Evolutionary conservation across 2,888 invertebrate genomes (phyloP).

Genomic region (Acleris sparsana): DNA sequence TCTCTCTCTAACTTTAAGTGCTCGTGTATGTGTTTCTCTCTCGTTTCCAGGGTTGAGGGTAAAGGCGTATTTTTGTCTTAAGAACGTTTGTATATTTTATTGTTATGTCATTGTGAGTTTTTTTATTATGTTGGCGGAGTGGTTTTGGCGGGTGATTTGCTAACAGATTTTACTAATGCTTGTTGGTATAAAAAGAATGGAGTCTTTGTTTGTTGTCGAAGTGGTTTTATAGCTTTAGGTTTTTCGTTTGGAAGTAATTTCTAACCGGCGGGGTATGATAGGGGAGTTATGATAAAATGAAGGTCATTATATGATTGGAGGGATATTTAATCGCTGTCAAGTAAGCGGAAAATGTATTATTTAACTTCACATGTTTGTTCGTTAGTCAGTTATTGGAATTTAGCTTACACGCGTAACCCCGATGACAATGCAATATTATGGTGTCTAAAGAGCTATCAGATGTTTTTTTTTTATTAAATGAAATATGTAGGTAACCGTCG

Average conservation of each 20-base stretch:
- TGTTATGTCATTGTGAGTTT: constrained; percentile 43
- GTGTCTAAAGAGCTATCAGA: too few species aligned
- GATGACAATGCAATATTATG: too few species aligned
- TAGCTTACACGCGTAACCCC: too few species aligned
- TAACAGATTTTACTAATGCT: constrained; percentile 31
- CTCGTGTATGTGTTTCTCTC: constrained; percentile 42
- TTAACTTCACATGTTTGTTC: too few species aligned
- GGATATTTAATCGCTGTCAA: background rate
- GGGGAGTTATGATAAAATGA: background rate
- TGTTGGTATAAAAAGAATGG: constrained; percentile 22
- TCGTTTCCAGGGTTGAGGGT: constrained; percentile 36
- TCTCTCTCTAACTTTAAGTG: constrained; percentile 56
- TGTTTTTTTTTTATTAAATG: too few species aligned
- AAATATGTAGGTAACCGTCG: too few species aligned
- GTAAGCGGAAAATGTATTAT: background rate
- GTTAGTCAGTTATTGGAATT: too few species aligned
- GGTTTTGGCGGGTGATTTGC: constrained; percentile 46
- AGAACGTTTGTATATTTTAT: constrained; percentile 42
- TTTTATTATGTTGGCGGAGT: constrained; percentile 49
- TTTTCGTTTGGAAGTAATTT: background rate
- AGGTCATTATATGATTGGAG: background rate
- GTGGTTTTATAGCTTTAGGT: constrained; percentile 13
- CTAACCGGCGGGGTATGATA: background rate
- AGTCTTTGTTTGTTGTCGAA: constrained; percentile 12
- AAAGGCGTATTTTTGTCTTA: constrained; percentile 46